These are phyloP conservation scores for Lepus timidus DNA, from an alignment of 2,113 vertebrate species.

Conservation along the genomic window DNA sequence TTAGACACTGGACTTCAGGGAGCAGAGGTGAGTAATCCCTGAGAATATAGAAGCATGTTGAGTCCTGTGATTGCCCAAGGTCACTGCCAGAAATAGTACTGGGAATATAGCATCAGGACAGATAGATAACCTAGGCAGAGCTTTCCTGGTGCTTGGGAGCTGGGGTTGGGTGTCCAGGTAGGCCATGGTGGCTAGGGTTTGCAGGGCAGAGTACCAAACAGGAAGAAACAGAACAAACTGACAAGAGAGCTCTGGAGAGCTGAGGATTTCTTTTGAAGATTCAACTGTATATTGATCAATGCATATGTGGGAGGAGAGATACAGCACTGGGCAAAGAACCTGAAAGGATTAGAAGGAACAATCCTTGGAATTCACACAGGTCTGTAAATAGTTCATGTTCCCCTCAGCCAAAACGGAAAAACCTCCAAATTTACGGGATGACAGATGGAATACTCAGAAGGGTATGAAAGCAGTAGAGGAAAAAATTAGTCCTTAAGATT, in stretches of 20 bases:
- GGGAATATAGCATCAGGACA: not conserved
- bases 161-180: too few relatives aligned
- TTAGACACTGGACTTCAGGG: not conserved
- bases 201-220: not conserved
- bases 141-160: not conserved
- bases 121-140: not conserved
- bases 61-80: not conserved
- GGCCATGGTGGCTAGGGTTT: not conserved
- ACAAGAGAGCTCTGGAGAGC: not conserved
- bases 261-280: constrained; percentile 47
- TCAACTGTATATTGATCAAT: constrained; percentile 46
- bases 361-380: constrained; percentile 69
- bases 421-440: constrained; percentile 26
- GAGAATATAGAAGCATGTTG: not conserved
- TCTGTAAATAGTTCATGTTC: constrained; percentile 65
- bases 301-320: constrained; percentile 41
- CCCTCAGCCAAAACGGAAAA: constrained; percentile 60
- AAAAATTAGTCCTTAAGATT: not conserved
- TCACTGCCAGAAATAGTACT: not conserved
- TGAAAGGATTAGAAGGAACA: constrained; percentile 61
- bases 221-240: not conserved
- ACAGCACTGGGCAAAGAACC: constrained; percentile 59
- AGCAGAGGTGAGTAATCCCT: not conserved
- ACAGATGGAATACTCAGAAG: constrained; percentile 36
- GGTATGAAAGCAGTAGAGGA: not conserved